Conservation (phyloP, 2,113 vertebrate genomes). For the Silurus meridionalis region DNA sequence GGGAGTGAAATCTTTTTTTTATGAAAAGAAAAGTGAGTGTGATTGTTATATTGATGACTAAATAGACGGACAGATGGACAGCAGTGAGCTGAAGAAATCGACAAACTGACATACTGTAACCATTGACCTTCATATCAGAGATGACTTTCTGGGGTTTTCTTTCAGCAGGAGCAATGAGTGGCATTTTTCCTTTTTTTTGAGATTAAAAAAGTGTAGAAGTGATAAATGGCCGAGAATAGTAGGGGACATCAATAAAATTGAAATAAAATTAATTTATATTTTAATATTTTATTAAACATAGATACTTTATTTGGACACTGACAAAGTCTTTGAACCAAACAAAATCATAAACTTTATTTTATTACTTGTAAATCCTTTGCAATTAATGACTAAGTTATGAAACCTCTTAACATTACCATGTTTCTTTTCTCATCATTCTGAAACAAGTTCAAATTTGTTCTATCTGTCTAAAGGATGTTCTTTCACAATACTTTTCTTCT, state of each 20-base stretch:
- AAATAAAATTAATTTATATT: background rate
- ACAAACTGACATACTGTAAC: background rate
- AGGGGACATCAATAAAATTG: background rate
- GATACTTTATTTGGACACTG: too few species aligned
- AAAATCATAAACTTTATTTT: too few species aligned
- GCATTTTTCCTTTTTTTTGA: background rate
- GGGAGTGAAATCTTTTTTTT: constrained; percentile 26
- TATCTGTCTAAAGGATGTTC: too few species aligned
- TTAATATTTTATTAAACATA: too few species aligned
- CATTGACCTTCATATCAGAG: background rate
- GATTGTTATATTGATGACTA: background rate
- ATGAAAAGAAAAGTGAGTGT: background rate
- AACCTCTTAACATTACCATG: too few species aligned
- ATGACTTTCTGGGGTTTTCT: background rate
- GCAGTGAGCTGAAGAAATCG: background rate
- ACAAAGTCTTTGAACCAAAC: too few species aligned
- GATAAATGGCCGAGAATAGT: background rate
- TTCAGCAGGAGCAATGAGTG: background rate
- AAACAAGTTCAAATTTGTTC: too few species aligned
- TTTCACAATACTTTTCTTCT: too few species aligned
- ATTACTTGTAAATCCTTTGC: too few species aligned
- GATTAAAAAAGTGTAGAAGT: background rate
- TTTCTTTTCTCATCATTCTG: too few species aligned
- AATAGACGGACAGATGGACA: background rate
- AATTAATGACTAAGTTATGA: too few species aligned